phyloP scores from a whole-genome alignment of 2,888 invertebrate species.

The Spatulosminthurus flaviceps region DNA sequence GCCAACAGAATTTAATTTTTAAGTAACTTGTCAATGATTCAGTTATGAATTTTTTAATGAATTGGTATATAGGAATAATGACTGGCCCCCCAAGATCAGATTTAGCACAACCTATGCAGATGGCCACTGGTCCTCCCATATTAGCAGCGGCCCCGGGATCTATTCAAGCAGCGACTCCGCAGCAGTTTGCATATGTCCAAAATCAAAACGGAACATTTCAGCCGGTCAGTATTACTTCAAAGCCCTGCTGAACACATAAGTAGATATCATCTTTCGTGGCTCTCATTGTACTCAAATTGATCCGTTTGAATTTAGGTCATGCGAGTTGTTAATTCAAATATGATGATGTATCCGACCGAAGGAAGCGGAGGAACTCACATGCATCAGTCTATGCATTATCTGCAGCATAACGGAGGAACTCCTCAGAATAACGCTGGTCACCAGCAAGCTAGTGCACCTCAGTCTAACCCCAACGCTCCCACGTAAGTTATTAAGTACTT shows the following conservation, averaged over 20 bases:
- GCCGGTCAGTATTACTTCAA: neutral
- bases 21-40: no score
- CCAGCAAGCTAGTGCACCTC: slow-evolving; percentile 54
- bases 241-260: neutral
- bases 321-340: slow-evolving; percentile 52
- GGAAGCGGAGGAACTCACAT: slow-evolving; percentile 57
- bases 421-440: slow-evolving; percentile 59
- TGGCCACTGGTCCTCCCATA: slow-evolving; percentile 85
- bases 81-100: slow-evolving; percentile 67
- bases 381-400: slow-evolving; percentile 58
- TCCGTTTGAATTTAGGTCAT: slow-evolving; percentile 25
- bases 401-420: slow-evolving; percentile 56
- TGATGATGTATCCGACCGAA: slow-evolving; percentile 58
- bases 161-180: slow-evolving; percentile 71
- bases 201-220: slow-evolving; percentile 58
- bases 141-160: slow-evolving; percentile 85
- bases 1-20: slow-evolving; percentile 9
- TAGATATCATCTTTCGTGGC: no score
- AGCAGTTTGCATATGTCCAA: slow-evolving; percentile 68
- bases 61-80: slow-evolving; percentile 44
- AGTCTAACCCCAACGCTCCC: slow-evolving; percentile 55
- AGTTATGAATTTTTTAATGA: no score
- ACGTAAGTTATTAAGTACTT: slow-evolving; percentile 49
- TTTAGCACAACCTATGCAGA: slow-evolving; percentile 80
- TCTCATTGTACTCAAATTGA: no score